A percentile compares a stretch with the other conserved stretches of the same genome.
Evolutionary conservation across 2,113 vertebrate genomes (phyloP).

Genomic region (Heliornis fulica): DNA sequence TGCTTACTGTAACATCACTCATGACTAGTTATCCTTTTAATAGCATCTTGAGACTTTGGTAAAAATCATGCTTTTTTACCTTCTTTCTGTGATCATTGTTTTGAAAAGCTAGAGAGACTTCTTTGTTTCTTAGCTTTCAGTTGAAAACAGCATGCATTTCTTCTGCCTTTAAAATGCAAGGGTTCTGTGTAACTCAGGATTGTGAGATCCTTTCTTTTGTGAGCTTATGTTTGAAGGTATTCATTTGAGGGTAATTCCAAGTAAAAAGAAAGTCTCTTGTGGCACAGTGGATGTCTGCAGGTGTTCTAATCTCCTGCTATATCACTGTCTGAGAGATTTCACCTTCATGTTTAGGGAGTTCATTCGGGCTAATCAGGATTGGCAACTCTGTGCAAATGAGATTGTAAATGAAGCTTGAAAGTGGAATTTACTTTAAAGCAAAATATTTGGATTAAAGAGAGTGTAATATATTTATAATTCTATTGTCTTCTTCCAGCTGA

Average conservation of each 20-base stretch:
- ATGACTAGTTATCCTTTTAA: neutral
- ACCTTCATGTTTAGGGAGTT: slow-evolving; percentile 34
- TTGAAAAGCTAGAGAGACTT: neutral
- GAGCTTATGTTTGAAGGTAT: neutral
- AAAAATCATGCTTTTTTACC: neutral
- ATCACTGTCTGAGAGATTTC: slow-evolving; percentile 4
- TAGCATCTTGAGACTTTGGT: neutral
- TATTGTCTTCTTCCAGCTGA: neutral
- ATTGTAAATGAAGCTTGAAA: slow-evolving; percentile 10
- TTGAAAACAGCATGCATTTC: neutral
- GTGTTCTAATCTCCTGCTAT: slow-evolving; percentile 26
- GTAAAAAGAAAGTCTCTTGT: neutral
- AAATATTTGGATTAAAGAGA: slow-evolving; percentile 2
- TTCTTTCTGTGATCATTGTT: neutral
- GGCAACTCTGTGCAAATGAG: slow-evolving; percentile 25
- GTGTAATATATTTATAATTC: neutral
- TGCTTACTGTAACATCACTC: neutral
- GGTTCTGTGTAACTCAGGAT: neutral
- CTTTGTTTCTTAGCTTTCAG: neutral
- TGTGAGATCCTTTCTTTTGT: neutral
- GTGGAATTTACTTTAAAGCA: slow-evolving; percentile 25
- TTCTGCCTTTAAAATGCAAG: neutral
- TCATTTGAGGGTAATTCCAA: slow-evolving; percentile 25
- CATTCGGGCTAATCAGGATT: neutral
- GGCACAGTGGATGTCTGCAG: slow-evolving; percentile 20